A percentile compares a stretch with the other conserved stretches of the same genome.
Conservation (phyloP, 2,888 invertebrate genomes). For the Thyatira batis region DNA sequence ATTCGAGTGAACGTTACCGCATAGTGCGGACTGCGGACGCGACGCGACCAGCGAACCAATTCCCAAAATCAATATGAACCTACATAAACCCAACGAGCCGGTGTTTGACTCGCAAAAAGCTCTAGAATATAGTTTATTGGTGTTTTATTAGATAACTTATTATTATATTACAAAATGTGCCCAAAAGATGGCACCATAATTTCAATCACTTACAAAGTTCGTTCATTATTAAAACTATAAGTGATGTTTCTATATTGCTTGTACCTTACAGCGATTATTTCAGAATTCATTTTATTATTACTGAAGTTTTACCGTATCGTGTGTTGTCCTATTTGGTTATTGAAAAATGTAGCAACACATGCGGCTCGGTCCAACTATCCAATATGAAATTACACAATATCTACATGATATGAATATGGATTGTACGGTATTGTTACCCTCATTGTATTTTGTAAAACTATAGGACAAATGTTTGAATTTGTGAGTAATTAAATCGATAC, state of each 20-base stretch:
- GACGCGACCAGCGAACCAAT: constrained; percentile 47
- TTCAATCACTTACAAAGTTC: too few species aligned
- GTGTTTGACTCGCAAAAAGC: constrained; percentile 16
- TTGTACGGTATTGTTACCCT: too few species aligned
- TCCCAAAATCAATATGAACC: constrained; percentile 42
- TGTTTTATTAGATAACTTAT: background rate
- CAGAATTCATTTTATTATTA: constrained; percentile 27
- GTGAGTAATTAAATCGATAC: too few species aligned
- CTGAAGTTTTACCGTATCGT: constrained; percentile 25
- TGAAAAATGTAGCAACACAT: constrained; percentile 29
- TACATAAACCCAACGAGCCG: constrained; percentile 12
- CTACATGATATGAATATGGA: background rate
- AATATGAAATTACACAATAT: constrained; percentile 18
- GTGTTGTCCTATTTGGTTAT: constrained; percentile 26
- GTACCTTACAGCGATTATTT: constrained; percentile 9
- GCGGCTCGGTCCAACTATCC: constrained; percentile 11
- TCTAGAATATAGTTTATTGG: constrained; percentile 9
- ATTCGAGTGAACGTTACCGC: constrained; percentile 8
- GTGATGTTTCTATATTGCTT: background rate
- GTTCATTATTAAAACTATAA: background rate
- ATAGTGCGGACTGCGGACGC: constrained; percentile 39
- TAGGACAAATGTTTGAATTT: too few species aligned
- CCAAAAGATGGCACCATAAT: too few species aligned
- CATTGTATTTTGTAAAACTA: too few species aligned
- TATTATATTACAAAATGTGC: too few species aligned